Base-by-base conservation (phyloP, 2,797 vertebrate genomes). In the Danionella dracula region DNA sequence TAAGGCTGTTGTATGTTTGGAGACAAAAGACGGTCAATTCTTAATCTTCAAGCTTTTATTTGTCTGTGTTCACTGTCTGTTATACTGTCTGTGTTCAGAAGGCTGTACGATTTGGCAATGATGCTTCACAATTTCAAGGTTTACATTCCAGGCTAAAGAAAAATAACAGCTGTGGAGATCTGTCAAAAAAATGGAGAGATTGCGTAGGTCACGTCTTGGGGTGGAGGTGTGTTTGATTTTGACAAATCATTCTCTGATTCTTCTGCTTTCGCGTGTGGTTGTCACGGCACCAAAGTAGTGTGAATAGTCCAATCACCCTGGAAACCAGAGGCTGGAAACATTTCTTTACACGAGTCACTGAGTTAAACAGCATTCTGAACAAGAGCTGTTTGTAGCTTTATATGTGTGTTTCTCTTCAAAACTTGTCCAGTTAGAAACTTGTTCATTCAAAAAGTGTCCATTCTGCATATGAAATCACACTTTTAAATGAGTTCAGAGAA, bases 251-350 rank as follows among this genome's bases (percentile, higher is more conserved):
- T 68, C 15, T 40, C 51, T 62, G 74, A 76, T 49, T 63, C 56
- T 79, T 76, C 37, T 70, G 71, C 69, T 50, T 66, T 73, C 74
- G 64, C 76, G 76, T 57, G 40, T 66, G 46, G 81, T 82, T 79
- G 83, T 82, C 85, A 86, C 79, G 83, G 81, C 74, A 84, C 78
- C 83, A 71, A 76, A 69, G 76, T 45, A 82, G 73, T 77, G 75
- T 76, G 66, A 78, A 80, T 62, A 68, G 69, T 66, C 35, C 78
- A 66, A 81, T 87, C 40, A 37, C 83, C 81, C 76, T 85, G 85
- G 84, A 81, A 85, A 89, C 85, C 2, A 21, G 69, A 78, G 78
- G 79, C 82, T 66, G 70, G 76, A 76, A 81, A 81, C 77, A 82
- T 78, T 76, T 74, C 23, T 71, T 60, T 78, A 70, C 60, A 66